Evolutionary conservation across 1,140 invertebrate genomes (phyloP).

Genomic region (Platyscapa corneri): DNA sequence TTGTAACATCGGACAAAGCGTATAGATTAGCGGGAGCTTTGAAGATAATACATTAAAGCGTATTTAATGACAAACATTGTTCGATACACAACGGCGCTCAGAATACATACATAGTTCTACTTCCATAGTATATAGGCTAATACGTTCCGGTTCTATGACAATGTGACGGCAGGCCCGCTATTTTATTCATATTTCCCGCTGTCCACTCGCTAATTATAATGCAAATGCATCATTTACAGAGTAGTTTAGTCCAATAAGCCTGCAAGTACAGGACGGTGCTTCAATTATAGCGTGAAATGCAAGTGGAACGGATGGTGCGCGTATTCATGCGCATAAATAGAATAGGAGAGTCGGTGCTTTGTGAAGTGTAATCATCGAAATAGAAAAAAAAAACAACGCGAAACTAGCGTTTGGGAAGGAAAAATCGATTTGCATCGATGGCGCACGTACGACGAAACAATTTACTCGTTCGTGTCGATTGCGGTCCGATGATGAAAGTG

Average conservation of each 20-base stretch:
- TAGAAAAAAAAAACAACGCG: too few relatives aligned
- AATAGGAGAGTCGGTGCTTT: not conserved
- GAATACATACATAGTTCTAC: not conserved
- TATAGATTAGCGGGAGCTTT: constrained; percentile 43
- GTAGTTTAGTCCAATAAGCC: constrained; percentile 49
- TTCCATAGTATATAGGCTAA: constrained; percentile 29
- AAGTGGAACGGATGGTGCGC: not conserved
- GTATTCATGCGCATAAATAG: not conserved
- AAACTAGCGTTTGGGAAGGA: too few relatives aligned
- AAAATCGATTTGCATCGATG: too few relatives aligned
- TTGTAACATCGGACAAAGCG: constrained; percentile 3
- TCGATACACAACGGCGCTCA: not conserved
- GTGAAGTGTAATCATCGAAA: not conserved
- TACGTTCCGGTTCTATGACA: constrained; percentile 29
- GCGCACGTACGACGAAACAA: too few relatives aligned
- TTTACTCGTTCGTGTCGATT: not conserved
- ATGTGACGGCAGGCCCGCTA: constrained; percentile 42
- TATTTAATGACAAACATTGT: constrained; percentile 46
- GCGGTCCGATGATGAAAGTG: not conserved
- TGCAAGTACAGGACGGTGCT: constrained; percentile 34
- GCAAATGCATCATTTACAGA: constrained; percentile 52
- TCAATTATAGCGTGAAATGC: constrained; percentile 34
- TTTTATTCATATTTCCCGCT: constrained; percentile 49
- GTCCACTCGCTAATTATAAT: constrained; percentile 43
- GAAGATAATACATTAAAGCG: constrained; percentile 48